Conservation (phyloP, 2,113 vertebrate genomes). For the Aphyosemion australe region DNA sequence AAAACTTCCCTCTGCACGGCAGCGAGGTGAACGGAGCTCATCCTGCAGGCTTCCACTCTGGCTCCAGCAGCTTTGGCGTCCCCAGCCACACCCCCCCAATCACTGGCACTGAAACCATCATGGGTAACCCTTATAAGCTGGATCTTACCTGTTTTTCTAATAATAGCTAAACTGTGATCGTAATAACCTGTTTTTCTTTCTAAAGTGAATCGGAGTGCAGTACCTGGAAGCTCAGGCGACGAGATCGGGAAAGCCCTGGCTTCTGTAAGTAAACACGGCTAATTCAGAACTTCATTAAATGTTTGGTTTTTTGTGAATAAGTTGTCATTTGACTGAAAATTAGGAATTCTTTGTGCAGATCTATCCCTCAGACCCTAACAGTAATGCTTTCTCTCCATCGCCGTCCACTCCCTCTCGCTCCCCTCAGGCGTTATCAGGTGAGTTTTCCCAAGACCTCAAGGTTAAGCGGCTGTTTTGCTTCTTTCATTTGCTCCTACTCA, state of each 20-base stretch:
- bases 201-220: constrained; percentile 84
- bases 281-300: neutral
- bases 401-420: constrained; percentile 94
- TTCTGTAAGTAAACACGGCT: constrained; percentile 83
- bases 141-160: neutral
- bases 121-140: constrained; percentile 51
- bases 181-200: constrained; percentile 1
- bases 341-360: constrained; percentile 79
- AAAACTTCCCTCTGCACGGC: constrained; percentile 91
- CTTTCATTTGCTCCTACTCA: constrained; percentile 24
- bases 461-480: constrained; percentile 28
- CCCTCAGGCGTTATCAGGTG: constrained; percentile 93
- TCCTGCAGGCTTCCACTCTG: constrained; percentile 84
- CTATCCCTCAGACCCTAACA: constrained; percentile 93
- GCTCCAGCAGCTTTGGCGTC: constrained; percentile 83
- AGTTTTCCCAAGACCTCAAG: constrained; percentile 28
- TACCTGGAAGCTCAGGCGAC: constrained; percentile 92
- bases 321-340: constrained; percentile 8
- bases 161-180: neutral
- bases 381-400: constrained; percentile 90
- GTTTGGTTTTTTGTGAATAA: neutral
- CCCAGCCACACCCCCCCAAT: constrained; percentile 83
- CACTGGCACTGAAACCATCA: constrained; percentile 59
- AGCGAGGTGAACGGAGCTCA: constrained; percentile 88
- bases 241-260: constrained; percentile 97